These are phyloP conservation scores for Thumatha senex DNA, from an alignment of 2,888 invertebrate genomes.

Conservation along the genomic window DNA sequence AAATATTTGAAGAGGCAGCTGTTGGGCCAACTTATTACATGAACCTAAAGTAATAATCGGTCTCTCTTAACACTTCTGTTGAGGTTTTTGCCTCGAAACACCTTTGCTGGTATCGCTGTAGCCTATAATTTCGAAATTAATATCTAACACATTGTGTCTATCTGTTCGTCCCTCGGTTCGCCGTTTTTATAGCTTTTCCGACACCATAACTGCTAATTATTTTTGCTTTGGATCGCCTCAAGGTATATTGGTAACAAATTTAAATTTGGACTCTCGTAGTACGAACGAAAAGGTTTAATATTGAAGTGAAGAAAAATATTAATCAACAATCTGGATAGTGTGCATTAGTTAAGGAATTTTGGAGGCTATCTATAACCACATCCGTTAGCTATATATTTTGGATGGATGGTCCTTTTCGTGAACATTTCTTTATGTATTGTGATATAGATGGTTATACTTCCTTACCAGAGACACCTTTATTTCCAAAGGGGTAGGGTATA, in stretches of 20 bases:
- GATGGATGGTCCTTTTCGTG: slow-evolving; percentile 9
- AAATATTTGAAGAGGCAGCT: slow-evolving; percentile 81
- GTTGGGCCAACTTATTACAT: slow-evolving; percentile 68
- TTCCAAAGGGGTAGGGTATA: too few relatives aligned
- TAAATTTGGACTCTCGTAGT: slow-evolving; percentile 39
- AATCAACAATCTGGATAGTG: slow-evolving; percentile 46
- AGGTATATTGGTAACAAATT: slow-evolving; percentile 43
- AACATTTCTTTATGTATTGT: background rate
- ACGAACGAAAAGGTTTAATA: slow-evolving; percentile 31
- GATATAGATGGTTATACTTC: background rate
- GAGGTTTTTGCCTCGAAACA: slow-evolving; percentile 70
- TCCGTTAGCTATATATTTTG: slow-evolving; percentile 32
- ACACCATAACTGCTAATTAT: slow-evolving; percentile 75
- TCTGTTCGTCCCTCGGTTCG: slow-evolving; percentile 71
- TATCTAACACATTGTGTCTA: slow-evolving; percentile 82
- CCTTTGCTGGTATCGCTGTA: slow-evolving; percentile 64
- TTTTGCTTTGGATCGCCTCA: slow-evolving; percentile 58
- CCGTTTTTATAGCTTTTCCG: slow-evolving; percentile 72
- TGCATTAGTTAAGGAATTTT: slow-evolving; percentile 40
- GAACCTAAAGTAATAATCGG: slow-evolving; percentile 75
- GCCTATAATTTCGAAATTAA: slow-evolving; percentile 81
- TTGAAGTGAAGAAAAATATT: slow-evolving; percentile 19
- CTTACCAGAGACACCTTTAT: too few relatives aligned
- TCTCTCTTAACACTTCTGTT: slow-evolving; percentile 78
- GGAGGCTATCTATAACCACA: slow-evolving; percentile 24